These are phyloP conservation scores for Rugalucina vietnamica DNA, from an alignment of 2,888 invertebrate species.

Conservation along the genomic window DNA sequence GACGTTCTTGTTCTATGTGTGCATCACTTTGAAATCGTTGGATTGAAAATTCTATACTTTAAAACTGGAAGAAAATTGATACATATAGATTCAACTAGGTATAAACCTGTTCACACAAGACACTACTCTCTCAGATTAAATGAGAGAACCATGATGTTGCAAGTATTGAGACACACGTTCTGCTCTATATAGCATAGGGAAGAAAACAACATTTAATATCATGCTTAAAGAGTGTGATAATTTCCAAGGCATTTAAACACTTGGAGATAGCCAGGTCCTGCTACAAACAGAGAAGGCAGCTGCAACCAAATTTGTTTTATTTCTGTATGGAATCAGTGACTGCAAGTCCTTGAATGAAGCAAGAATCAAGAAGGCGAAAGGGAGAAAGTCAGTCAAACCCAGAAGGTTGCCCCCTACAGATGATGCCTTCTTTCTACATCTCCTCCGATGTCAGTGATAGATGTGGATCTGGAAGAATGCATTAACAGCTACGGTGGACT, in stretches of 20 bases:
- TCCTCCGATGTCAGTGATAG: no score
- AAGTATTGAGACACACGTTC: background rate
- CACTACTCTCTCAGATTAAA: background rate
- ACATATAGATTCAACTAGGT: no score
- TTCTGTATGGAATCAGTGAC: background rate
- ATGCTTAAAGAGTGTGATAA: background rate
- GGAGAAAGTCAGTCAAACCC: background rate
- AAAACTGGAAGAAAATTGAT: background rate
- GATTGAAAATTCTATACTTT: no score
- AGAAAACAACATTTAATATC: background rate
- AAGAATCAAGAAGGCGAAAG: background rate
- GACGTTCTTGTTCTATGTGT: background rate
- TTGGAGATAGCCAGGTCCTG: background rate
- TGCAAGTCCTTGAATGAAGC: background rate
- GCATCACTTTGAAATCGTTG: background rate
- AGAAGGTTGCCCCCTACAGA: no score
- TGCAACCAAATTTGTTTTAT: background rate
- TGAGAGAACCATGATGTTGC: background rate
- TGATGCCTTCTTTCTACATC: no score
- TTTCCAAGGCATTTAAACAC: background rate
- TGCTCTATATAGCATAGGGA: background rate
- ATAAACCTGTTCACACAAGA: background rate
- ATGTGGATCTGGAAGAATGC: no score
- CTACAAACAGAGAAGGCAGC: background rate
- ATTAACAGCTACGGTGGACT: no score